A percentile compares a stretch with the other conserved stretches of the same genome.
These are phyloP conservation scores for Glyptemys insculpta DNA, from an alignment of 2,797 vertebrate species.

Conservation along the genomic window DNA sequence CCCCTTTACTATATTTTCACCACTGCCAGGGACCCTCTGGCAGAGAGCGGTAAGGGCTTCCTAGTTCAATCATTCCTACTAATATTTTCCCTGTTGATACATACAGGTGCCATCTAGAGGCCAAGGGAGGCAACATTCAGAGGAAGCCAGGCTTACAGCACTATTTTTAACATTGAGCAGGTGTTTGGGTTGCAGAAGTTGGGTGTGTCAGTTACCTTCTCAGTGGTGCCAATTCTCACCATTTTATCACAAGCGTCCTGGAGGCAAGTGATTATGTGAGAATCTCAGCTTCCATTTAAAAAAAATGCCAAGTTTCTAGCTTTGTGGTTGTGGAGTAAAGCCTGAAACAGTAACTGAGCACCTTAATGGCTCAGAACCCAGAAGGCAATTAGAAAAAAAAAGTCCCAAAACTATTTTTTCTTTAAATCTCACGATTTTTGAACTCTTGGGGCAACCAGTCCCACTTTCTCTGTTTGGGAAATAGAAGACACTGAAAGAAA, in stretches of 20 bases:
- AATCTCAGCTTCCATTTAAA: accelerated
- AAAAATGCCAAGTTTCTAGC: not conserved
- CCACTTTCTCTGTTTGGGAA: not conserved
- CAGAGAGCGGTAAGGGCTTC: not conserved
- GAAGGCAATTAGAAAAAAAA: not conserved
- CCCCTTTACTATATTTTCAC: accelerated
- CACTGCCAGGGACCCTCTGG: accelerated
- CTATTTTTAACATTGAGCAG: not conserved
- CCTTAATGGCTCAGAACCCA: not conserved
- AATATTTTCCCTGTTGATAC: accelerated
- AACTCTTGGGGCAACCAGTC: not conserved
- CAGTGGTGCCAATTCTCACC: not conserved
- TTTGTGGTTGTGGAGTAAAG: not conserved
- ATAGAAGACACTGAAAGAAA: not conserved
- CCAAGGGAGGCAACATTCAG: accelerated
- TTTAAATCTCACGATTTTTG: not conserved
- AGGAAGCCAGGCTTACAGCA: not conserved
- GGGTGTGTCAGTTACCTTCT: not conserved
- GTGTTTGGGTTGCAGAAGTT: not conserved
- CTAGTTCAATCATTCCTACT: accelerated
- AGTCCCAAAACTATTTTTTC: not conserved
- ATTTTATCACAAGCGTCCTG: not conserved
- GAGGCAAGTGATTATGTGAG: not conserved
- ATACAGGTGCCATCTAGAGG: not conserved
- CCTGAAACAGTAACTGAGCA: not conserved